A percentile compares a stretch with the other conserved stretches of the same genome.
These are phyloP conservation scores for Dendronephthya gigantea DNA, from an alignment of 64 coral and sea anemone genomes.

Conservation along the genomic window DNA sequence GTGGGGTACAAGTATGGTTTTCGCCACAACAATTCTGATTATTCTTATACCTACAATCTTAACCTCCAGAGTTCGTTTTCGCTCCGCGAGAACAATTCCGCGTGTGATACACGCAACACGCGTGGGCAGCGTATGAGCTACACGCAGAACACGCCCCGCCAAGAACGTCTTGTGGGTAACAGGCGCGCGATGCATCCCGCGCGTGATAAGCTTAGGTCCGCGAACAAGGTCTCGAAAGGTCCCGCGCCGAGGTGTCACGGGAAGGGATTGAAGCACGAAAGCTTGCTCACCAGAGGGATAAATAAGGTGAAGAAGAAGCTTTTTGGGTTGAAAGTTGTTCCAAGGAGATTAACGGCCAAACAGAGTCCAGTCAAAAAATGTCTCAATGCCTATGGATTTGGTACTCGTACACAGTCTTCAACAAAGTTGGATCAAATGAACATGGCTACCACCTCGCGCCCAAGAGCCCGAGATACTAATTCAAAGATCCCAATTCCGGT, in stretches of 20 bases:
- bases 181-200: not conserved
- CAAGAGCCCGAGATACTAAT: not conserved
- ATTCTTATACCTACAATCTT: not conserved
- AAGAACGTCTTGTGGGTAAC: not conserved
- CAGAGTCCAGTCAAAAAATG: not conserved
- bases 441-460: not conserved
- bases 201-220: not conserved
- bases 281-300: not conserved
- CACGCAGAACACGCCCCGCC: not conserved
- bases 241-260: not conserved
- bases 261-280: not conserved
- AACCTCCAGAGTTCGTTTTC: not conserved
- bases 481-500: not conserved
- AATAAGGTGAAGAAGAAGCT: not conserved
- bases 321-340: not conserved
- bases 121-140: not conserved
- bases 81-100: not conserved
- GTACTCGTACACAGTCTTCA: not conserved
- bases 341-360: not conserved
- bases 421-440: not conserved
- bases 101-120: not conserved
- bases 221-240: not conserved
- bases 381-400: not conserved
- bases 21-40: not conserved
- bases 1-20: constrained; percentile 45